Conservation (phyloP, 2,113 vertebrate species). For the Lepus europaeus region DNA sequence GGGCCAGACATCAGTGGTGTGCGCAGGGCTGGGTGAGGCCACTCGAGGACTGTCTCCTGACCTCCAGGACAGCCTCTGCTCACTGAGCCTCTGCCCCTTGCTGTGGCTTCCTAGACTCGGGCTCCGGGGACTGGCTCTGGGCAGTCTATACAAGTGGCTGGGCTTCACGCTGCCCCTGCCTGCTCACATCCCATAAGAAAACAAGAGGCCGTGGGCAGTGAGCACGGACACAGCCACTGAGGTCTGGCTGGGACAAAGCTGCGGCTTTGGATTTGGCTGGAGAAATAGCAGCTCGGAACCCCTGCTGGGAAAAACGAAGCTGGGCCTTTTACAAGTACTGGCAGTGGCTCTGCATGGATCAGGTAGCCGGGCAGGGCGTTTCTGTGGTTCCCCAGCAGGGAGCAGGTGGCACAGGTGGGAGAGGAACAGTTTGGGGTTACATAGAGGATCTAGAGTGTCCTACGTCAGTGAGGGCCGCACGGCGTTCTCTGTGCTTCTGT, state of each 20-base stretch:
- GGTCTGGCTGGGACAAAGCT: neutral
- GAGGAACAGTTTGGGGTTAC: neutral
- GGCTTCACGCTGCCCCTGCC: neutral
- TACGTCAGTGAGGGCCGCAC: neutral
- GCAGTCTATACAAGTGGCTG: fast-evolving
- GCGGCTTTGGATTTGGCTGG: neutral
- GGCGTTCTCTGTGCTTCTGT: fast-evolving
- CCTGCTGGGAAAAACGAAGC: neutral
- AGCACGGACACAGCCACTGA: neutral
- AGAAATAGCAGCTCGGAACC: neutral
- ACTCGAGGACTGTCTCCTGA: neutral
- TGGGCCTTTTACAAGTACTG: neutral
- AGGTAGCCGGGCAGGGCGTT: neutral
- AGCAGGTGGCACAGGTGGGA: neutral
- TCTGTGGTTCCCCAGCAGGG: neutral
- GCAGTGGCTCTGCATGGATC: neutral
- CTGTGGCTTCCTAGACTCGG: neutral
- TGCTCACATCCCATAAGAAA: neutral
- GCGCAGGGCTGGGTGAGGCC: neutral
- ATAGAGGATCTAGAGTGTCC: neutral
- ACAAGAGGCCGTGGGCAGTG: too few species aligned
- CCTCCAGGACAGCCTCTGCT: neutral
- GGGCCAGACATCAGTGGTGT: neutral
- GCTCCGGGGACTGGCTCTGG: neutral
- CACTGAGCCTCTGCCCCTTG: neutral